Evolutionary conservation across 2,113 vertebrate species (phyloP).

Genomic region (Tragelaphus imberbis): DNA sequence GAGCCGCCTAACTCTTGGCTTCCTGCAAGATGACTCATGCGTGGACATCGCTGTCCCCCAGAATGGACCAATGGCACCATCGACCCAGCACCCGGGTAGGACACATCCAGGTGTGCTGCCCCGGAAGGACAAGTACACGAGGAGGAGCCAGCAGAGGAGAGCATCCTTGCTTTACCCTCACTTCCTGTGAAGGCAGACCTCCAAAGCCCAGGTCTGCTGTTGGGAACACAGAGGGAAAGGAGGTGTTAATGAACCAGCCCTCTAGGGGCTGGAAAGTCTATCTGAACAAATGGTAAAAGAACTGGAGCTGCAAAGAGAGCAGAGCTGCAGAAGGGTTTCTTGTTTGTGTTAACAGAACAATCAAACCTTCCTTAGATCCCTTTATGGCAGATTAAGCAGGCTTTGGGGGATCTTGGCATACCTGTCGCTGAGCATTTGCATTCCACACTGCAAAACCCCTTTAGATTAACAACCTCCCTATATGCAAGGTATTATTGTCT

Average conservation of each 20-base stretch:
- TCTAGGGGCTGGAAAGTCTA: constrained; percentile 58
- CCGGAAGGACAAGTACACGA: not conserved
- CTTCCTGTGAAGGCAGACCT: not conserved
- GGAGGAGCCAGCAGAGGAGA: not conserved
- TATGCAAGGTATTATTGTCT: constrained; percentile 57
- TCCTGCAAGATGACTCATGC: not conserved
- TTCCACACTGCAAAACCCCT: constrained; percentile 41
- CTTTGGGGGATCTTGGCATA: constrained; percentile 63
- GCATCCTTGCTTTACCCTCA: not conserved
- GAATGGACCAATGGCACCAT: not conserved
- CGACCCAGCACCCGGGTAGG: rapidly evolving
- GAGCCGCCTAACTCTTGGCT: not conserved
- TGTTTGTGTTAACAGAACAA: constrained; percentile 69
- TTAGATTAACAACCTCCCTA: constrained; percentile 63
- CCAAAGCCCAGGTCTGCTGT: constrained; percentile 10
- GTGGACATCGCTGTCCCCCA: not conserved
- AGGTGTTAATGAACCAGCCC: constrained; percentile 34
- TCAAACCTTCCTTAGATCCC: constrained; percentile 66
- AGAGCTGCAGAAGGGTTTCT: constrained; percentile 5
- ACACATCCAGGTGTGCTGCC: not conserved
- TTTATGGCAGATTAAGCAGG: constrained; percentile 69
- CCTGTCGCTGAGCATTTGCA: constrained; percentile 68
- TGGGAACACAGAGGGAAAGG: constrained; percentile 35
- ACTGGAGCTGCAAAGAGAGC: not conserved
- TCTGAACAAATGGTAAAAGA: constrained; percentile 50